Conservation (phyloP, 2,888 invertebrate genomes). For the Bugula neritina region DNA sequence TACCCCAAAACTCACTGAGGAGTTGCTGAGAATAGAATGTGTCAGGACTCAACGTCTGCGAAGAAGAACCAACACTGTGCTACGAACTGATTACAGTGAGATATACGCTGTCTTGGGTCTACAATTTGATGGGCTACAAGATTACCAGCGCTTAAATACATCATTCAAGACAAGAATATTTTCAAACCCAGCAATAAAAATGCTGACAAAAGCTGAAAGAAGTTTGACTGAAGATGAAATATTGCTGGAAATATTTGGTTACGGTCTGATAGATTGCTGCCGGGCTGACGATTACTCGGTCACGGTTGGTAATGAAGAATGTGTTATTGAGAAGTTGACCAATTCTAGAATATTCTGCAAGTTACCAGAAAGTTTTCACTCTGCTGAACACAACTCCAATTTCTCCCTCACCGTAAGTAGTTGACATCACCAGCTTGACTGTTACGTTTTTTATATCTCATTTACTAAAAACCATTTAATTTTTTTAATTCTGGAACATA, state of each 20-base stretch:
- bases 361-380: background rate
- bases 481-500: too few species aligned
- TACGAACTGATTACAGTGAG: background rate
- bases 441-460: background rate
- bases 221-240: background rate
- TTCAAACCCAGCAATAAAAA: background rate
- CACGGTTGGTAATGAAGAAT: background rate
- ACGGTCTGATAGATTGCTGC: background rate
- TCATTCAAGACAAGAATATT: background rate
- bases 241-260: background rate
- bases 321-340: background rate
- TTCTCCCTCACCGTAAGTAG: background rate
- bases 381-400: too few species aligned
- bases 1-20: background rate
- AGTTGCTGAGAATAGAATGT: background rate
- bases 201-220: background rate
- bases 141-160: background rate
- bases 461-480: too few species aligned
- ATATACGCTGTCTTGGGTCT: slow-evolving; percentile 5
- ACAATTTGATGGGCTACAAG: background rate
- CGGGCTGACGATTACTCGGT: background rate
- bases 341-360: background rate
- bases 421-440: background rate
- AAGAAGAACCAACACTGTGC: background rate
- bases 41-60: background rate